phyloP scores from a whole-genome alignment of 2,113 vertebrate genomes.

The Polyodon spathula region DNA sequence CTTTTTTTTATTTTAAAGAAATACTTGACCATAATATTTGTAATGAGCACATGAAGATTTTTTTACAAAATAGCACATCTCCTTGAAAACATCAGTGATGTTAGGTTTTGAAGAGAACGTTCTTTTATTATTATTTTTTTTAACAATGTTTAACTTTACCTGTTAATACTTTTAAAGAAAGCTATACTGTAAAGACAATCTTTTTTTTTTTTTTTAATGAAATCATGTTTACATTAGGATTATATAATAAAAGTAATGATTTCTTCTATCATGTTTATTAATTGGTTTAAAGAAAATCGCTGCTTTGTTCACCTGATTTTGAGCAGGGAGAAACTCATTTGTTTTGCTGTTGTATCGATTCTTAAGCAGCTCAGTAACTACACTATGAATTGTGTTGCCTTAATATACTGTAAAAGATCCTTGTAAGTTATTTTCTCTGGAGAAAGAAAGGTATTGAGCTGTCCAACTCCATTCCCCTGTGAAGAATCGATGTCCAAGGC shows the following conservation, averaged over 20 bases:
- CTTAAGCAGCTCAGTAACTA: slow-evolving; percentile 16
- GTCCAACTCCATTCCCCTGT: background rate
- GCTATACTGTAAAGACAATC: slow-evolving; percentile 70
- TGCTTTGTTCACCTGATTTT: slow-evolving; percentile 2
- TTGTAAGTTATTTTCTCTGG: background rate
- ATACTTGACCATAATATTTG: slow-evolving; percentile 2
- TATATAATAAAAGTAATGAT: slow-evolving; percentile 38
- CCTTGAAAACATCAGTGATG: slow-evolving; percentile 34
- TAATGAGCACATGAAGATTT: slow-evolving; percentile 47
- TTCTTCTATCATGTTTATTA: slow-evolving; percentile 12
- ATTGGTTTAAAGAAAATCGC: slow-evolving; percentile 14
- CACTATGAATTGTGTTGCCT: slow-evolving; percentile 50
- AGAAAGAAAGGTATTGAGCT: background rate
- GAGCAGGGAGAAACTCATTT: background rate
- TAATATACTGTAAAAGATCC: slow-evolving; percentile 41
- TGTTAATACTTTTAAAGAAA: slow-evolving; percentile 68
- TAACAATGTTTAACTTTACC: slow-evolving; percentile 74
- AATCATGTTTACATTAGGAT: slow-evolving; percentile 67
- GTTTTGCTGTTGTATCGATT: slow-evolving; percentile 10
- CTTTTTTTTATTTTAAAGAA: background rate
- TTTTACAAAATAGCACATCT: slow-evolving; percentile 36
- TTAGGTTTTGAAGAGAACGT: slow-evolving; percentile 31
- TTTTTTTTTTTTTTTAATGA: slow-evolving; percentile 34
- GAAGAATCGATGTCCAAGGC: slow-evolving; percentile 18
- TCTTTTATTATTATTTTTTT: slow-evolving; percentile 38